Percentiles rank a stretch among this genome's conserved stretches.
Conservation (phyloP, 23 tunicate species). For the Corella eumyota region DNA sequence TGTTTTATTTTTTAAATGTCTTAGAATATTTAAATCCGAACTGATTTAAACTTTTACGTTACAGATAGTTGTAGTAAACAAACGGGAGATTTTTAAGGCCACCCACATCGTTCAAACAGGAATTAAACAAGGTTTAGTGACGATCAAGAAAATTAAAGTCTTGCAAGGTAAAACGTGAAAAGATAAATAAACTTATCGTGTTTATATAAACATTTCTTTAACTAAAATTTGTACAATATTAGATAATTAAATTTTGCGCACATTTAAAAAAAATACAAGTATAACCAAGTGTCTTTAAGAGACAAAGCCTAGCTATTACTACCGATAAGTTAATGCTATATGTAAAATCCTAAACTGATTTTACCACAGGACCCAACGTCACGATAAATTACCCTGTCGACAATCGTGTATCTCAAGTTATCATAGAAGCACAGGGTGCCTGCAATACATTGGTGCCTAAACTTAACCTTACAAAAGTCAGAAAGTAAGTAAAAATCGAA, state of each 20-base stretch:
- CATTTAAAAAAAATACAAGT: too few species aligned
- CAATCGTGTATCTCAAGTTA: conserved; percentile 6
- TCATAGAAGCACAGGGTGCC: conserved; percentile 19
- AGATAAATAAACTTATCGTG: too few species aligned
- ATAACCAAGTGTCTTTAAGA: too few species aligned
- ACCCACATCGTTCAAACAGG: conserved; percentile 53
- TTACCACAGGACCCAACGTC: neutral
- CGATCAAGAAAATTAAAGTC: conserved; percentile 4
- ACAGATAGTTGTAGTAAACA: conserved; percentile 36
- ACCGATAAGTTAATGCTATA: neutral
- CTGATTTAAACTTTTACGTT: neutral
- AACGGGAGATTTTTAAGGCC: conserved; percentile 27
- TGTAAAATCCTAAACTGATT: neutral
- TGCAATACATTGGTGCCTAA: conserved; percentile 4
- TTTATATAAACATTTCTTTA: too few species aligned
- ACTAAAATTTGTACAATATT: too few species aligned
- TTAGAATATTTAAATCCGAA: too few species aligned
- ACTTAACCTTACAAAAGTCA: neutral
- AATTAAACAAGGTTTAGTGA: conserved; percentile 44
- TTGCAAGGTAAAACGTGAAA: too few species aligned
- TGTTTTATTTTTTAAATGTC: too few species aligned
- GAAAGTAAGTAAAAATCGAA: conserved; percentile 9
- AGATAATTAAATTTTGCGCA: too few species aligned
- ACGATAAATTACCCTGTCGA: conserved; percentile 15
- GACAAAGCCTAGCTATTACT: too few species aligned